Base-by-base conservation (phyloP, 2,797 vertebrate genomes). In the Sandelia bainsii region DNA sequence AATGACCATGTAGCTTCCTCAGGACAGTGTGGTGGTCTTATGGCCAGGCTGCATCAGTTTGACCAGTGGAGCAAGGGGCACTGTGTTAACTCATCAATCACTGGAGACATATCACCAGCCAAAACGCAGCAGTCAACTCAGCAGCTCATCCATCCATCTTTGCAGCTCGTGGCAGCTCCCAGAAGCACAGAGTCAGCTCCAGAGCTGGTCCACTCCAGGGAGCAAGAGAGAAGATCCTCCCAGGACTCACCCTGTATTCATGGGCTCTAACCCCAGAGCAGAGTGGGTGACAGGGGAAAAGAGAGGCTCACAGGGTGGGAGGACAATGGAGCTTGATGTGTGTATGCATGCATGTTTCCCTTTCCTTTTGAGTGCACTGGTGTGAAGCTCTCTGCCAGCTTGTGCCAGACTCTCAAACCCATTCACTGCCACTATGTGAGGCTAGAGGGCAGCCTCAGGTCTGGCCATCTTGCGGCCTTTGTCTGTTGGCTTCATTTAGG, bases 11-110 rank as follows among this genome's bases (percentile, higher is more conserved):
- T 65, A 8, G 64, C 77, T 69, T 84, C 67, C 52, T 77, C 37
- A 1, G 68, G 81, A 82, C 82, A 76, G 78, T 82, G 49, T 46
- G 51, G 70, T 58, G 82, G 69, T 53, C 67, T 53, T 40, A 66
- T 67, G 67, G 75, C 9, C 13, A 13, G 73, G 72, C 65, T 56
- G 74, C 62, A 49, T 61, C 61, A 1, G 60, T 81, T 34, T 89
- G 89, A 91, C 90, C 87, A 52, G 5, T 1, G 70, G 86, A 70
- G 79, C 69, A 68, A 39, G 77, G 77, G 64, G 29, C 63, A 53
- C 72, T 44, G 75, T 81, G 80, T 85, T 80, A 84, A 87, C 80
- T 88, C 94, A 93, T 94, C 91, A 86, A 93, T 95, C 93, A 94
- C 65, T 6, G n/a, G 46, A 48, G 83, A 90, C 87, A 75, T 80